phyloP scores from a whole-genome alignment of 1,140 invertebrate species.

The Oryctes rhinoceros region DNA sequence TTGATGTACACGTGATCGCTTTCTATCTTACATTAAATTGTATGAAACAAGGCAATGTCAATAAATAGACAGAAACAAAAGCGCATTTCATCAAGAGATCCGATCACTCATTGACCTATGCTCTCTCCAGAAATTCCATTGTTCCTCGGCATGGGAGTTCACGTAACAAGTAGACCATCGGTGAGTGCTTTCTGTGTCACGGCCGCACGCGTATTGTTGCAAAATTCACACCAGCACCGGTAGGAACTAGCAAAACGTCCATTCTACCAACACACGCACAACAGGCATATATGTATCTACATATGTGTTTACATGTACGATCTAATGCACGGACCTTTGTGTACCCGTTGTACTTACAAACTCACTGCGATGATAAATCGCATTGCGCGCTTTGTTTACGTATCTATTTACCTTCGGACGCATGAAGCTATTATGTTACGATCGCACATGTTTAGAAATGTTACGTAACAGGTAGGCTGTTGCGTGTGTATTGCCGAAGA shows the following conservation, averaged over 20 bases:
- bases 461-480: background rate
- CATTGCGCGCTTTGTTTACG: slow-evolving; percentile 4
- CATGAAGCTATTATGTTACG: background rate
- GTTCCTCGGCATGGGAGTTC: background rate
- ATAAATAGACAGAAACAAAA: background rate
- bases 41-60: background rate
- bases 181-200: background rate
- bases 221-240: background rate
- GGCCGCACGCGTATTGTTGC: background rate
- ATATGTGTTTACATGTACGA: background rate
- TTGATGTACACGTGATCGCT: background rate
- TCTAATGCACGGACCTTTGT: background rate
- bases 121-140: slow-evolving; percentile 9
- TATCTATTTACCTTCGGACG: slow-evolving; percentile 13
- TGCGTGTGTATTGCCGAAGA: background rate
- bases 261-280: background rate
- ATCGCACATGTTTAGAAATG: background rate
- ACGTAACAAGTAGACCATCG: slow-evolving; percentile 9
- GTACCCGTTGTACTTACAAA: background rate
- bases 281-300: background rate
- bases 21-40: background rate
- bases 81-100: background rate
- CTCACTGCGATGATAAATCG: slow-evolving; percentile 6
- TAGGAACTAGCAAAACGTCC: background rate
- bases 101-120: background rate